phyloP scores from a whole-genome alignment of 2,797 vertebrate species.

The Lepidocolaptes lacrymiger region DNA sequence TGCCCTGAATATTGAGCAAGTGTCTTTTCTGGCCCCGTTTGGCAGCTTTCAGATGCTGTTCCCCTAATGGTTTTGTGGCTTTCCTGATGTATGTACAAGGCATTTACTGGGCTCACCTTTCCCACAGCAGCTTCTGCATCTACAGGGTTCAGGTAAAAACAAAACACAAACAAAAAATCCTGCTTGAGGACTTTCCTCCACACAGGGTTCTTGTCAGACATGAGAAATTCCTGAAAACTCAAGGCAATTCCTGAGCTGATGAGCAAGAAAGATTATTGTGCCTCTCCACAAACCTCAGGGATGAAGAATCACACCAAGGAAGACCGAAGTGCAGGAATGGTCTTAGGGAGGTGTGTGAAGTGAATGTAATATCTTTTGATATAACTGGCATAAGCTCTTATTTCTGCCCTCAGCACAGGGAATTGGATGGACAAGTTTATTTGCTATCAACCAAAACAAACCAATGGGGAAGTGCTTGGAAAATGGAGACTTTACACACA shows the following conservation, averaged over 20 bases:
- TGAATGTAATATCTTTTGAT: fast-evolving
- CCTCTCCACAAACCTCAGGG: background rate
- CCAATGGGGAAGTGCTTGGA: background rate
- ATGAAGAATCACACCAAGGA: background rate
- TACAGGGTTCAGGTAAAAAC: background rate
- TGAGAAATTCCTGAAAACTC: background rate
- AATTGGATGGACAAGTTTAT: background rate
- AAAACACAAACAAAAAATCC: background rate
- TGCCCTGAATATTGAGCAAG: background rate
- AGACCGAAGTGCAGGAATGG: background rate
- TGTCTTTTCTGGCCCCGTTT: background rate
- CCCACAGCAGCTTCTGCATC: background rate
- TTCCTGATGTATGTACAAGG: background rate
- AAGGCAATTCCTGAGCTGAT: background rate
- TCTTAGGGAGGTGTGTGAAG: background rate
- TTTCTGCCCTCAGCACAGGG: background rate
- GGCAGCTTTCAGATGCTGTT: background rate
- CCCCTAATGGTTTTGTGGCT: background rate
- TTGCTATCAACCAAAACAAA: background rate
- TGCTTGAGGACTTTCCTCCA: background rate
- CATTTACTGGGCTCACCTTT: background rate
- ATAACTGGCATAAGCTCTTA: background rate
- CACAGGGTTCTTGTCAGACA: background rate
- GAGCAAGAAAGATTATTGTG: background rate
- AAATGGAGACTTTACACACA: background rate